These are phyloP conservation scores for Eubucco bourcierii DNA, from an alignment of 2,113 vertebrate species.

Conservation along the genomic window DNA sequence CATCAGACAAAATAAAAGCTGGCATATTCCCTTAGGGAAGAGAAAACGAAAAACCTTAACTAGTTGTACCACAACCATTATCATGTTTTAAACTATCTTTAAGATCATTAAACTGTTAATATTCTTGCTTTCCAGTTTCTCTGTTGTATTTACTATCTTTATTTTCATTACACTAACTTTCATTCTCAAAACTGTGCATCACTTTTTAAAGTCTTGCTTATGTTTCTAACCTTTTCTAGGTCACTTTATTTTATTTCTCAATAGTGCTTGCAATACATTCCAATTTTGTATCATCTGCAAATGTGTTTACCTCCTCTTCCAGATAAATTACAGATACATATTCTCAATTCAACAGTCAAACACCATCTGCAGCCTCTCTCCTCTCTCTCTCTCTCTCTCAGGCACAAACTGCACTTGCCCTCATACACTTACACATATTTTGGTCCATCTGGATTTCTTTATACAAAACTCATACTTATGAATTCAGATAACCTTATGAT, in stretches of 20 bases:
- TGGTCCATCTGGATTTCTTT: conserved; percentile 53
- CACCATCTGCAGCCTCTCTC: conserved; percentile 51
- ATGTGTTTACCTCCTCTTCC: conserved; percentile 62
- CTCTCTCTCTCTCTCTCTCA: conserved; percentile 33
- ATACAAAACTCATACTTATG: not conserved
- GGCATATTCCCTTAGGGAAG: not conserved
- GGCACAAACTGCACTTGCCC: conserved; percentile 11
- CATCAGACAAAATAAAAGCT: not conserved
- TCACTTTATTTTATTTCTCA: conserved; percentile 58
- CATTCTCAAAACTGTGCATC: not conserved
- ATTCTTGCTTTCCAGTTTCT: not conserved
- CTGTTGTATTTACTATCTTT: not conserved
- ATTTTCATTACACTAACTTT: not conserved
- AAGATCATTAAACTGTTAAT: not conserved
- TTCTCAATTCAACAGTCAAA: conserved; percentile 70
- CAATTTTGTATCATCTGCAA: conserved; percentile 59
- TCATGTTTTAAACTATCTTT: not conserved
- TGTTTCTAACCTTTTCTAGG: conserved; percentile 39
- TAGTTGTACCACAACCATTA: not conserved
- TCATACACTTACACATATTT: conserved; percentile 20
- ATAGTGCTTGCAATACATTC: conserved; percentile 24
- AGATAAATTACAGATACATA: conserved; percentile 68
- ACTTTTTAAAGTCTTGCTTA: not conserved
- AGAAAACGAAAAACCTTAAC: not conserved
- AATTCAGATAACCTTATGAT: conserved; percentile 9